Evolutionary conservation across 1,140 invertebrate genomes (phyloP), one percentile per base, ranked within the genome.

Genomic region (Coboldia fuscipes): DNA sequence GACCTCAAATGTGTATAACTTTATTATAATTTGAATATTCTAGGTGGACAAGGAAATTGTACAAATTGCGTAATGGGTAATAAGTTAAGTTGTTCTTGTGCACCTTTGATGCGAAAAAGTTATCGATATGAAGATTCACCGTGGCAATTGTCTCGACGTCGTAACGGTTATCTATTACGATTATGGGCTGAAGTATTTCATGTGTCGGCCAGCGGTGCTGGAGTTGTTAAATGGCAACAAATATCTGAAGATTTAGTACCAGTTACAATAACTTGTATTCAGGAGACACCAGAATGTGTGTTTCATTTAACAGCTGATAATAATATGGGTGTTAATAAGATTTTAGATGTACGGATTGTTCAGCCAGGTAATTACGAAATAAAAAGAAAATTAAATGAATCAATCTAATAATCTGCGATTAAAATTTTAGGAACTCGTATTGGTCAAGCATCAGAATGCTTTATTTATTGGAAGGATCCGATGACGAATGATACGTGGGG

Each of bases 301-400:
- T 96, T 93, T 64, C 90, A 94, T 63, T 88, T 97, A 57, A 96
- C 88, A 40, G 92, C 92, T 38, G 96, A 96, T 65, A 96, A 96
- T 63, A 88, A 86, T 48, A 88, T 94, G 58, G n/a, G n/a, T n/a
- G 89, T 96, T 43, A 89, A 96, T 57, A 96, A 96, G 65, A 94
- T 97, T 45, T 72, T 96, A 42, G 90, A 97, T 53, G 86, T 94
- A 35, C 76, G 85, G 66, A 76, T 97, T 48, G 73, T 88, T 30
- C 90, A 97, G 57, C 90, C 90, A 61, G 89, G 89, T 94, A 65
- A 63, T 44, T 16, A 7, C n/a, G n/a, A 28, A 35, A 15, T n/a
- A n/a, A n/a, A n/a, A n/a, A n/a, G n/a, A n/a, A n/a, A n/a, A n/a
- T n/a, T n/a, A n/a, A n/a, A n/a, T n/a, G n/a, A n/a, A n/a, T n/a